These are phyloP conservation scores for Scaptomyza graminum DNA, from an alignment of 1,140 invertebrate species.

Conservation along the genomic window DNA sequence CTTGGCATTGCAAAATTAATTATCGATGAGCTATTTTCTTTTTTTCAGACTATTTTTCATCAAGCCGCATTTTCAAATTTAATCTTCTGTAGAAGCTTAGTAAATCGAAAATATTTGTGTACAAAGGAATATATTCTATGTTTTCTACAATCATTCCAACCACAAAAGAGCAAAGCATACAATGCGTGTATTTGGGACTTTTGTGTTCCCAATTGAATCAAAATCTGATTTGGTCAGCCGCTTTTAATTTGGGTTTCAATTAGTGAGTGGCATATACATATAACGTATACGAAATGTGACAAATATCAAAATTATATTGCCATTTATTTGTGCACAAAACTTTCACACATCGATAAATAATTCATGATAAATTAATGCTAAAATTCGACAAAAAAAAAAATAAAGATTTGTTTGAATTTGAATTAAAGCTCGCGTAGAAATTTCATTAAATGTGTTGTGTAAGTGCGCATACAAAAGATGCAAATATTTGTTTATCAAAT, in stretches of 20 bases:
- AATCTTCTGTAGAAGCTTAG: no score
- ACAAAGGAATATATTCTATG: neutral
- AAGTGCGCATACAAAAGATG: constrained; percentile 20
- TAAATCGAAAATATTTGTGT: neutral
- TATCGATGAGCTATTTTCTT: neutral
- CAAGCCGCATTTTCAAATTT: neutral
- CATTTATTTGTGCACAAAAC: no score
- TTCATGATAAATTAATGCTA: constrained; percentile 60
- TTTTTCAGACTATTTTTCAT: neutral
- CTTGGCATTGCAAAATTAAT: no score
- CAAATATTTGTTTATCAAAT: constrained; percentile 79
- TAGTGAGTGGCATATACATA: constrained; percentile 9
- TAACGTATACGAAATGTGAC: constrained; percentile 58
- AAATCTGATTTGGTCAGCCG: constrained; percentile 8
- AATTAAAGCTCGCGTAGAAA: constrained; percentile 57
- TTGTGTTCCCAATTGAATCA: neutral
- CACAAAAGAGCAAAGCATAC: neutral
- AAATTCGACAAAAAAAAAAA: constrained; percentile 47
- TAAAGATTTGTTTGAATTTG: neutral
- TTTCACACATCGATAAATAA: constrained; percentile 70
- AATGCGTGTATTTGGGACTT: constrained; percentile 1
- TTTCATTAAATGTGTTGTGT: constrained; percentile 58
- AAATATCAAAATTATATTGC: constrained; percentile 50
- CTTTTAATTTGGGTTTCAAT: neutral
- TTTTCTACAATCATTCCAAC: neutral